A percentile compares a stretch with the other conserved stretches of the same genome.
Conservation (phyloP, 92 coral and sea anemone species). For the Actinostola sp. region DNA sequence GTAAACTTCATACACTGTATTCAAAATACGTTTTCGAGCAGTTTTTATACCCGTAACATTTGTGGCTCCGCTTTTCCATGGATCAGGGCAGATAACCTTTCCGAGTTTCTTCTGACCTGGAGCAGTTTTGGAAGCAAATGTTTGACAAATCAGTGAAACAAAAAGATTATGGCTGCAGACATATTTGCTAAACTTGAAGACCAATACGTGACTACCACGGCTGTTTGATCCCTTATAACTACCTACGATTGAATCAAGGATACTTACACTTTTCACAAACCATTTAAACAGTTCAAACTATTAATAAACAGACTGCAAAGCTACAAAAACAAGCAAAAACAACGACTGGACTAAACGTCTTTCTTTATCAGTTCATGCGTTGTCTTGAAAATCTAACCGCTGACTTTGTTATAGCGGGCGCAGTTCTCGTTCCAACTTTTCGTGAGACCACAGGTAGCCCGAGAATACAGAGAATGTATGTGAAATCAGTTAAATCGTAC, state of each 20-base stretch:
- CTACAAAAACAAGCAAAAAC: background rate
- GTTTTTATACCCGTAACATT: slow-evolving; percentile 82
- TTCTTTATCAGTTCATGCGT: background rate
- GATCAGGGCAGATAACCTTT: slow-evolving; percentile 96
- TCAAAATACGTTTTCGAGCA: background rate
- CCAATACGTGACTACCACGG: background rate
- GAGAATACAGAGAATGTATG: background rate
- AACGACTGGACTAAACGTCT: no score
- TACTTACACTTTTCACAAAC: slow-evolving; percentile 47
- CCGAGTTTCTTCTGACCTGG: slow-evolving; percentile 95
- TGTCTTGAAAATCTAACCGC: background rate
- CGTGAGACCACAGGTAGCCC: background rate
- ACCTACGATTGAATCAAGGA: background rate
- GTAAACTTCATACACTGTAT: background rate
- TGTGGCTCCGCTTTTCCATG: slow-evolving; percentile 97
- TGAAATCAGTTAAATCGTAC: background rate
- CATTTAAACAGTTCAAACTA: background rate
- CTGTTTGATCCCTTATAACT: background rate
- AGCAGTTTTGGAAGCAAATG: no score
- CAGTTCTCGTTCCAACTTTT: no score
- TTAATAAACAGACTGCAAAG: background rate
- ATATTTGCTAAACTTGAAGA: background rate
- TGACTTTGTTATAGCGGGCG: background rate
- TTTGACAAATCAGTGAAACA: no score
- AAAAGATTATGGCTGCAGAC: background rate